Evolutionary conservation across 1,140 invertebrate species (phyloP).

Genomic region (Pseudoatta argentina): DNA sequence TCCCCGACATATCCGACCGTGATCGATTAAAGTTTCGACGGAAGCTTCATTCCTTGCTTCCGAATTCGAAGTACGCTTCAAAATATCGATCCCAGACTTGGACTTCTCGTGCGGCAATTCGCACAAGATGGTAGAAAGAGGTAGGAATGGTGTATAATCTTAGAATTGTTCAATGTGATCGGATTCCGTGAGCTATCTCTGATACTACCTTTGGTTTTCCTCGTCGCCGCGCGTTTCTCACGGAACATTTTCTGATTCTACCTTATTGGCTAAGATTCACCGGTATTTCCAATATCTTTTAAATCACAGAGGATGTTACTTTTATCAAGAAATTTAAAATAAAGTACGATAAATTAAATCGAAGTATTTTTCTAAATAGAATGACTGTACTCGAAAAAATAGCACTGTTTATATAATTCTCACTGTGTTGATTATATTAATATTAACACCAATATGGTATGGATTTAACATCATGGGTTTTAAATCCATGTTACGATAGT

Average conservation of each 20-base stretch:
- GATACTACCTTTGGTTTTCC: constrained; percentile 9
- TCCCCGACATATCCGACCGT: background rate
- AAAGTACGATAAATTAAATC: background rate
- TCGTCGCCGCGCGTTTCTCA: constrained; percentile 2
- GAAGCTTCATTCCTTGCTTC: background rate
- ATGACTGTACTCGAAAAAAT: no score
- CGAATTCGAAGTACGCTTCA: constrained; percentile 30
- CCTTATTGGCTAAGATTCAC: background rate
- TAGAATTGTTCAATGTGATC: constrained; percentile 17
- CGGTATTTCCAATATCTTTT: background rate
- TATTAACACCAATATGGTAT: no score
- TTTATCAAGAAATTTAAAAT: background rate
- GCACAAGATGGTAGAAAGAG: background rate
- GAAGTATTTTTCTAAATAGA: background rate
- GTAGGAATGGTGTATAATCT: constrained; percentile 4
- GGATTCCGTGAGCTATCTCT: background rate
- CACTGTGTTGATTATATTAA: no score
- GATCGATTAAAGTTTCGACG: constrained; percentile 55
- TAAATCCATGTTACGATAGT: no score
- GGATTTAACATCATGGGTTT: no score
- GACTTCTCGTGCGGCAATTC: constrained; percentile 4
- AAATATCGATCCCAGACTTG: constrained; percentile 31
- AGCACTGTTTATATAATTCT: no score
- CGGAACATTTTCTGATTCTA: background rate
- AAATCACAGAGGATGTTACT: constrained; percentile 9